Evolutionary conservation across 2,797 vertebrate genomes (phyloP), one percentile per base, ranked within the genome.

Genomic region (Crenichthys baileyi): DNA sequence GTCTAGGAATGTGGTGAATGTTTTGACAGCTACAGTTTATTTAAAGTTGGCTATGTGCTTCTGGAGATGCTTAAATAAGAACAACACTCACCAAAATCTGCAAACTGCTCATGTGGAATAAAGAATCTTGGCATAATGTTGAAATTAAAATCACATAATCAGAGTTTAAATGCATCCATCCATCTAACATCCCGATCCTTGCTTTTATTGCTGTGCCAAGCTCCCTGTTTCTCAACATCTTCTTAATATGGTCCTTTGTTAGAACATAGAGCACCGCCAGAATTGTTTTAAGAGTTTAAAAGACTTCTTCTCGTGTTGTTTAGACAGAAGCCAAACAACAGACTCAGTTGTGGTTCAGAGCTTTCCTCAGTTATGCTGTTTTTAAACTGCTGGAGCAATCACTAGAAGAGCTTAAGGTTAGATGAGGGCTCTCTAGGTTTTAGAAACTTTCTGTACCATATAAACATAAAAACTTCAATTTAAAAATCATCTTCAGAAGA

Each of bases 101-200:
- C 81, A 82, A 85, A 81, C 75, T 75, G 70, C 39, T 72, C 51
- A 80, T 77, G 51, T 41, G 78, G 39, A 81, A 44, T 5, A 85
- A 84, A 87, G 71, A 53, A 63, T 79, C 24, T 76, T 51, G 53
- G 44, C 79, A 83, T 75, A n/a, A 72, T 73, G 79, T 81, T 81
- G 26, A 48, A 77, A 86, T 90, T 83, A 79, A 88, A 89, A 82
- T 72, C 78, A 60, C 53, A 87, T 86, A 78, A 70, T 81, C 77
- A 58, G 60, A 58, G 74, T 81, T 88, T 80, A 76, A 83, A 76
- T 58, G 36, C 74, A 77, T 53, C 75, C 55, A 76, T 81, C 70
- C 80, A 71, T 79, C 63, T 46, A 76, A 68, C 39, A n/a, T 77
- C 70, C 31, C 75, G 24, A 51, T 61, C 60, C 68, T 73, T 73